Evolutionary conservation across 2,113 vertebrate species (phyloP).

Genomic region (Hyaena hyaena): DNA sequence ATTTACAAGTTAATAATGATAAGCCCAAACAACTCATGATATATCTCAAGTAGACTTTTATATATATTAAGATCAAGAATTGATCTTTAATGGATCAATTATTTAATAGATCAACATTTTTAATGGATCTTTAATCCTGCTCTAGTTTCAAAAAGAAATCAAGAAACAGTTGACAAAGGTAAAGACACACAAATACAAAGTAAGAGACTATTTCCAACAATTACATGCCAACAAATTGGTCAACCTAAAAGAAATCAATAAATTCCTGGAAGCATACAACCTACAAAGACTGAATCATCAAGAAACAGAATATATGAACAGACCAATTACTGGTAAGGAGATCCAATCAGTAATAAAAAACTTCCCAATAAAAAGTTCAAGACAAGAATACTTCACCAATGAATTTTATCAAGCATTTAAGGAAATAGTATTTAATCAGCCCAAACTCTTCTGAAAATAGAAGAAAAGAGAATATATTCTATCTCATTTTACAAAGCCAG

Average conservation of each 20-base stretch:
- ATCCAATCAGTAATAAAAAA: neutral
- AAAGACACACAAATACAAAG: neutral
- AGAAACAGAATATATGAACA: neutral
- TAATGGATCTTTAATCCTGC: neutral
- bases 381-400: neutral
- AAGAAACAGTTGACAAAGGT: neutral
- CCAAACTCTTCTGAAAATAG: neutral
- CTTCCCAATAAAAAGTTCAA: neutral
- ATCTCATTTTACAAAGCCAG: neutral
- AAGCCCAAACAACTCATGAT: constrained; percentile 38
- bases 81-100: neutral
- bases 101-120: too few species aligned
- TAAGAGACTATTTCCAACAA: neutral
- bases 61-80: constrained; percentile 22
- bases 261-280: neutral
- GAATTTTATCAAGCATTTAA: neutral
- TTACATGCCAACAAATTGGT: neutral
- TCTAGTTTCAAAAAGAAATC: neutral
- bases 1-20: constrained; percentile 48
- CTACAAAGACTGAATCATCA: neutral
- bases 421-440: neutral
- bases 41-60: constrained; percentile 12
- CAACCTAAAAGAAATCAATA: neutral
- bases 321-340: neutral
- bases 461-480: neutral